Percentiles rank a stretch among this genome's conserved stretches.
phyloP scores from a whole-genome alignment of 2,113 vertebrate species.

The Gopherus flavomarginatus region DNA sequence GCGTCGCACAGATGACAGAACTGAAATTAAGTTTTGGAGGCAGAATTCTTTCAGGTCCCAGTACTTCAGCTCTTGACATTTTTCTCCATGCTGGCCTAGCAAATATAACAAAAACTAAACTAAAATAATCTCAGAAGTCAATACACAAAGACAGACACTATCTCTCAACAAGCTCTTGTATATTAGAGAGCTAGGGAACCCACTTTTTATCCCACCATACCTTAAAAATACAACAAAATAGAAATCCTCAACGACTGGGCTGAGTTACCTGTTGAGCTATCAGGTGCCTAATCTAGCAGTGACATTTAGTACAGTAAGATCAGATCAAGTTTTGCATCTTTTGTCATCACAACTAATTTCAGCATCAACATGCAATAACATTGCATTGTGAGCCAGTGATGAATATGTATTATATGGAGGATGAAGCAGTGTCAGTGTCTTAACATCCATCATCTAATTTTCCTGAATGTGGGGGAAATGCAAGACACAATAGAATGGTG shows the following conservation, averaged over 20 bases:
- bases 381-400: background rate
- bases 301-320: background rate
- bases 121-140: background rate
- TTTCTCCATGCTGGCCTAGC: background rate
- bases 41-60: background rate
- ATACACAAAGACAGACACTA: background rate
- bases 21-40: background rate
- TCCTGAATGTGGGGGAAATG: background rate
- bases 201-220: background rate
- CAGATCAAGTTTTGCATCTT: background rate
- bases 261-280: background rate
- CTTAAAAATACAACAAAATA: background rate
- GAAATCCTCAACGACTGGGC: background rate
- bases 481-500: background rate
- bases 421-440: accelerated
- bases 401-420: background rate
- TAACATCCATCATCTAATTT: background rate
- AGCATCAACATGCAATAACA: accelerated
- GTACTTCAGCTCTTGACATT: background rate
- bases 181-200: background rate
- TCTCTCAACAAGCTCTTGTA: background rate
- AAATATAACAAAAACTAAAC: background rate
- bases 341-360: background rate
- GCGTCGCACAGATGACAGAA: background rate
- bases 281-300: background rate